These are phyloP conservation scores for Drosophila lacteicornis DNA, from an alignment of 1,140 invertebrate species.

Conservation along the genomic window DNA sequence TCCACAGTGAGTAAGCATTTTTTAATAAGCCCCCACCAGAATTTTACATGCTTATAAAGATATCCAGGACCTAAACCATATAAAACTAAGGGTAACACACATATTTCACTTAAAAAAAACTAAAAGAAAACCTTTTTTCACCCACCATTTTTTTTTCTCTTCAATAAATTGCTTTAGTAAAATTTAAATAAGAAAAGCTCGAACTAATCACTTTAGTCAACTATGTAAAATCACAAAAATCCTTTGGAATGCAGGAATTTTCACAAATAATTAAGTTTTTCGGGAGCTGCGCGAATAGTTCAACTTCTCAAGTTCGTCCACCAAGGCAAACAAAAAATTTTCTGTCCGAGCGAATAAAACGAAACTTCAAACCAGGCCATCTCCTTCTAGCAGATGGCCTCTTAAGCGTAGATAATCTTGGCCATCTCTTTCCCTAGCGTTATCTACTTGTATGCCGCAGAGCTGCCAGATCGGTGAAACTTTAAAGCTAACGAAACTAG, in stretches of 20 bases:
- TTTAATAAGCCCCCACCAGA: background rate
- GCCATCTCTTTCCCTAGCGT: background rate
- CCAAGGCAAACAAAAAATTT: background rate
- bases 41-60: too few relatives aligned
- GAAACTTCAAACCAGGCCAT: background rate
- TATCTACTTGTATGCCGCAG: background rate
- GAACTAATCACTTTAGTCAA: background rate
- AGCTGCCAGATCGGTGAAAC: constrained; percentile 19
- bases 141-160: constrained; percentile 5
- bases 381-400: background rate
- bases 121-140: background rate
- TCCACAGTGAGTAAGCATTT: background rate
- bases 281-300: background rate
- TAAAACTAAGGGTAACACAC: too few relatives aligned
- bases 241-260: background rate
- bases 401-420: background rate
- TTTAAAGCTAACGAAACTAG: background rate
- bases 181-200: background rate
- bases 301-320: background rate
- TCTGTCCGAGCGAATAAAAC: background rate
- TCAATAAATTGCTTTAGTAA: background rate
- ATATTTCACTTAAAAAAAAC: background rate
- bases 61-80: background rate
- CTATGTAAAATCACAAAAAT: background rate
- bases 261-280: background rate